Base-by-base conservation (phyloP, 2,888 invertebrate species). In the Psococerastis gibbosa region DNA sequence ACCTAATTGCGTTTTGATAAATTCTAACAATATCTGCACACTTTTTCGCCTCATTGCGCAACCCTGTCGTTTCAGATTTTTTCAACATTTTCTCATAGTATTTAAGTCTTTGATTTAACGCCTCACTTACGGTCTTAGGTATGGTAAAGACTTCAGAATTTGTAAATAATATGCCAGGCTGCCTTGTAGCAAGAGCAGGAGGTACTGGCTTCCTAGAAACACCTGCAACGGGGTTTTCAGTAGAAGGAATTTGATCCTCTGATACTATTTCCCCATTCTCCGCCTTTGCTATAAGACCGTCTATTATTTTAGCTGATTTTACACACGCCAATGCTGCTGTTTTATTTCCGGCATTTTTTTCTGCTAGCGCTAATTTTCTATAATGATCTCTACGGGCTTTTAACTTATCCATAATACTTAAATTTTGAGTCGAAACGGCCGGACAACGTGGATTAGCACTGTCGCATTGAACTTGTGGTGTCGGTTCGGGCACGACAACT, bases 1-100 rank as follows among this genome's bases (percentile, higher is more conserved):
- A 38, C 5, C 38, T 15, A 38, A 38, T 38, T 5, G 38, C 38
- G 20, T 38, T 22, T 16, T 20, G 8, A 20, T 38, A 38, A 18
- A 38, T 20, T 38, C 22, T 16, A 38, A 38, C 38, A 5, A 38
- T 38, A 13, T 38, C 22, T 18, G 17, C 5, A 6, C 6, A 27
- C 11, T 27, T 27, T 27, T 11, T 27, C 27, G 27, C 27, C 8
- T 27, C 27, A 38, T 20, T 38, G 5, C 20, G 3, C 20, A 38
- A 20, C 15, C 9, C 38, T 20, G 20, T 5, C 20, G 18, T 38
- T 20, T 38, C 38, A 38, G 18, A 4, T 38, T 38, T 38, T 17
- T 5, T 16, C 8, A 38, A 5, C 20, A 20, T 13, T 20, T 38
- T 22, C 6, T 15, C 20, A 18, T 38, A 38, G 5, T 20, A 20